Evolutionary conservation across 2,113 vertebrate species (phyloP).

Genomic region (Perognathus longimembris): DNA sequence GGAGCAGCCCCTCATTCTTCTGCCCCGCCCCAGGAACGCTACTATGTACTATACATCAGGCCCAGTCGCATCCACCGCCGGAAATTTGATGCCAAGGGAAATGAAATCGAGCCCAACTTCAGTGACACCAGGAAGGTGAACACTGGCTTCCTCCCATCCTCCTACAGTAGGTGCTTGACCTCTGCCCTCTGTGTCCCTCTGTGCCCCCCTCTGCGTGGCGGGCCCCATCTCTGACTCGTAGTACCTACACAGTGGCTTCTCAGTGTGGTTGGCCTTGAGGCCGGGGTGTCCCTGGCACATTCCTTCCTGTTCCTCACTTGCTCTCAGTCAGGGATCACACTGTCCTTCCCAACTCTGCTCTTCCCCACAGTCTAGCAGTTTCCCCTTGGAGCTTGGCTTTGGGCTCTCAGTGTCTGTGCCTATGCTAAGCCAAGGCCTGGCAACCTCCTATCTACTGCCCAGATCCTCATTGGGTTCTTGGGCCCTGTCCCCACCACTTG

Average conservation of each 20-base stretch:
- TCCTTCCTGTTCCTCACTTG: neutral
- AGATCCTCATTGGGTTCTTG: neutral
- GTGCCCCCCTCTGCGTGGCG: neutral
- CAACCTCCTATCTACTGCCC: neutral
- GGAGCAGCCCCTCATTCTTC: neutral
- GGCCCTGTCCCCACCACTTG: neutral
- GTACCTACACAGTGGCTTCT: neutral
- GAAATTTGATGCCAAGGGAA: conserved; percentile 89
- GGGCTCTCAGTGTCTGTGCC: neutral
- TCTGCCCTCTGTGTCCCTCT: no score
- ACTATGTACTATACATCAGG: conserved; percentile 90
- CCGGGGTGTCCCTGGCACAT: neutral
- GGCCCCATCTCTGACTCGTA: neutral
- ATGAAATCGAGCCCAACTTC: conserved; percentile 93
- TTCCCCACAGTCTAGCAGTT: neutral
- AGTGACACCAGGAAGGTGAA: conserved; percentile 92
- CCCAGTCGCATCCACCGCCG: conserved; percentile 88
- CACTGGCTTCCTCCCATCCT: conserved; percentile 93
- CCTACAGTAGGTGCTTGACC: conserved; percentile 90
- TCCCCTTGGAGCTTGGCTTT: neutral
- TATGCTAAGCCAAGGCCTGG: neutral
- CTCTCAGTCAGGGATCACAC: neutral
- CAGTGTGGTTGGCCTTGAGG: neutral
- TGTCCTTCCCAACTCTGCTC: neutral
- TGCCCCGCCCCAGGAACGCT: conserved; percentile 86